Conservation (phyloP, 2,888 invertebrate species). For the Cerastis rubricosa region DNA sequence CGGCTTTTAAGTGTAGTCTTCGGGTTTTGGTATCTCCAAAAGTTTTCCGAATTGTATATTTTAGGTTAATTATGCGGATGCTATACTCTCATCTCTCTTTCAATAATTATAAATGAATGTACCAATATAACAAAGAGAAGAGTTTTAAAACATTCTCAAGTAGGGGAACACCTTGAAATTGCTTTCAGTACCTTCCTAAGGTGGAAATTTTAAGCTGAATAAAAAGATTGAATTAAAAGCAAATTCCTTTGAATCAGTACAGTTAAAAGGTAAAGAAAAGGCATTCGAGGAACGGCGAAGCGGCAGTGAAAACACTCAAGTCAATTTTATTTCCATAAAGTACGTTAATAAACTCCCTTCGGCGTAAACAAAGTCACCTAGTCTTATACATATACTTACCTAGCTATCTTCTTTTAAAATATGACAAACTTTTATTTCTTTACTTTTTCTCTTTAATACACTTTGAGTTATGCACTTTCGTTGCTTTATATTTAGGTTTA, state of each 20-base stretch:
- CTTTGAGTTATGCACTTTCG: neutral
- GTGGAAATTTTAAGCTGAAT: no score
- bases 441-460: neutral
- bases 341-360: slow-evolving; percentile 37
- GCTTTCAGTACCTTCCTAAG: no score
- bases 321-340: slow-evolving; percentile 33
- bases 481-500: neutral
- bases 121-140: no score
- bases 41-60: no score
- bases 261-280: slow-evolving; percentile 38
- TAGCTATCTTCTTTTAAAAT: neutral
- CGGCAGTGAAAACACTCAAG: slow-evolving; percentile 31
- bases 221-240: neutral
- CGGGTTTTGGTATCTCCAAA: no score
- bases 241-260: neutral
- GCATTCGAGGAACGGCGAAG: slow-evolving; percentile 9
- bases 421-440: neutral
- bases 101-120: no score
- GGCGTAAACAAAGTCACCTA: neutral
- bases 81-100: no score
- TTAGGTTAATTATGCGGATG: no score
- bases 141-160: no score
- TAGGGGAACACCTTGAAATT: no score
- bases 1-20: no score
- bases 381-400: neutral